A percentile compares a stretch with the other conserved stretches of the same genome.
These are phyloP conservation scores for Polylopha cassiicola DNA, from an alignment of 2,888 invertebrate genomes.

Conservation along the genomic window DNA sequence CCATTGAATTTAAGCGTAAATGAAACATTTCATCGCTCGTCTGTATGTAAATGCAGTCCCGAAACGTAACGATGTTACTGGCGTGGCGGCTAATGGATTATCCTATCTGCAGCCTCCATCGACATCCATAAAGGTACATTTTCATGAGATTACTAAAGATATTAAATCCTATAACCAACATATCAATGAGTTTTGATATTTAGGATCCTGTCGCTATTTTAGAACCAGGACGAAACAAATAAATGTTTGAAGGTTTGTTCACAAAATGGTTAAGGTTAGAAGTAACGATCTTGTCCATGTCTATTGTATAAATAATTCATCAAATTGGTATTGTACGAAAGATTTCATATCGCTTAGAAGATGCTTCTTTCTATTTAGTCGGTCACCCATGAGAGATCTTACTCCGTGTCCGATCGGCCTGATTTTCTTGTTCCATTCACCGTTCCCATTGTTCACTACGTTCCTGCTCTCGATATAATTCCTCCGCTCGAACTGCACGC, in stretches of 20 bases:
- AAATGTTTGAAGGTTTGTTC: too few relatives aligned
- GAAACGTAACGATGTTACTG: constrained; percentile 58
- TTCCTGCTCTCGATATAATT: constrained; percentile 38
- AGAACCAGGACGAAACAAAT: too few relatives aligned
- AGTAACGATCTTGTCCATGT: too few relatives aligned
- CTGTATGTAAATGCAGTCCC: constrained; percentile 56
- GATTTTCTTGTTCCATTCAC: constrained; percentile 28
- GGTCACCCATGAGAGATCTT: constrained; percentile 41
- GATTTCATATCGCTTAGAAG: too few relatives aligned
- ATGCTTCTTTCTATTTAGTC: too few relatives aligned
- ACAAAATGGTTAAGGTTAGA: too few relatives aligned
- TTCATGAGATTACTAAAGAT: constrained; percentile 2
- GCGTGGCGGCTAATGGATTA: constrained; percentile 49
- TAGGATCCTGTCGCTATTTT: too few relatives aligned
- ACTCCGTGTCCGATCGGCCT: constrained; percentile 35
- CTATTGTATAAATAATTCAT: too few relatives aligned
- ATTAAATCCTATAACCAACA: too few relatives aligned
- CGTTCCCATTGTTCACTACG: constrained; percentile 30
- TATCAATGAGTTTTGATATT: too few relatives aligned
- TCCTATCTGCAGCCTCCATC: constrained; percentile 37
- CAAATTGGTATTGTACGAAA: too few relatives aligned
- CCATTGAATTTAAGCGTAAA: constrained; percentile 53
- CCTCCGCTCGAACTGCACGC: constrained; percentile 22
- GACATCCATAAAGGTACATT: constrained; percentile 5
- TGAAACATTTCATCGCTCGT: constrained; percentile 49